A percentile compares a stretch with the other conserved stretches of the same genome.
These are phyloP conservation scores for Anabacerthia variegaticeps DNA, from an alignment of 2,797 vertebrate genomes.

Conservation along the genomic window DNA sequence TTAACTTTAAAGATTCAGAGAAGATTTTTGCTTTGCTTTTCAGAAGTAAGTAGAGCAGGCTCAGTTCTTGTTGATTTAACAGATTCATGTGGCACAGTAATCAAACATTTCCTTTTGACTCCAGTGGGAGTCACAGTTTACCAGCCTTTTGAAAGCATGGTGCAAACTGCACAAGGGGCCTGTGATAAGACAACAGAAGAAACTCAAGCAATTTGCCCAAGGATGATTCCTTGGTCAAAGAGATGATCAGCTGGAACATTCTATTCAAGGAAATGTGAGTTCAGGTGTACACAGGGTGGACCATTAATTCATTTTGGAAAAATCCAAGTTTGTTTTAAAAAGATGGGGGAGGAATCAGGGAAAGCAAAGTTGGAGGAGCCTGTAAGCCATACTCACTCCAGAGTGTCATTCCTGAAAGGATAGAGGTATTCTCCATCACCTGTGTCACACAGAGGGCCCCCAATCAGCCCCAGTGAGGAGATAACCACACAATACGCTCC, in stretches of 20 bases:
- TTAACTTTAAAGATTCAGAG: background rate
- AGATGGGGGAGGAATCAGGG: fast-evolving
- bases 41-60: background rate
- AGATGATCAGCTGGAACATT: background rate
- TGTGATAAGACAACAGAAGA: background rate
- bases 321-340: background rate
- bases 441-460: conserved; percentile 64
- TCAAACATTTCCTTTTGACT: background rate
- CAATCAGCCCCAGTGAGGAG: conserved; percentile 64
- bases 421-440: conserved; percentile 69
- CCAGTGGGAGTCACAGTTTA: background rate
- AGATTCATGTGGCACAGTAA: background rate
- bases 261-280: background rate
- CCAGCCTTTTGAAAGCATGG: background rate
- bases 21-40: background rate
- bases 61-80: background rate
- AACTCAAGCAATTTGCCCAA: background rate
- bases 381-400: conserved; percentile 50
- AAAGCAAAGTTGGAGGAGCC: background rate
- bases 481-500: conserved; percentile 49
- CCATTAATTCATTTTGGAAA: background rate
- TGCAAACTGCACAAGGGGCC: background rate
- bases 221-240: background rate
- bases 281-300: background rate
- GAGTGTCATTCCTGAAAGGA: conserved; percentile 69